phyloP scores from a whole-genome alignment of 2,113 vertebrate species.

The Forbesichthys papilliferus region DNA sequence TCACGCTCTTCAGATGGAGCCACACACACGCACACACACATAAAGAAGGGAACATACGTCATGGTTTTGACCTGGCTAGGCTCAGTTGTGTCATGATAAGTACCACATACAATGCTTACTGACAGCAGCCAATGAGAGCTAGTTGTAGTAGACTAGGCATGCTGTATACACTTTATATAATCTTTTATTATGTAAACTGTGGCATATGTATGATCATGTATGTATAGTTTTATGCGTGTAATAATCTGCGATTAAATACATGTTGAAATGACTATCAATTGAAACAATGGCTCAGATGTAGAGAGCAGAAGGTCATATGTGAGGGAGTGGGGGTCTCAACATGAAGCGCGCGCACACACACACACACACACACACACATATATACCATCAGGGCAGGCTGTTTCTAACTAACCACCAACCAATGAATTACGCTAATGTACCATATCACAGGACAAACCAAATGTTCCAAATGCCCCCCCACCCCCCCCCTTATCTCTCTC shows the following conservation, averaged over 20 bases:
- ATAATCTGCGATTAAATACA: neutral
- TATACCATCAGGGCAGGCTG: conserved; percentile 27
- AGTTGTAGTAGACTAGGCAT: conserved; percentile 57
- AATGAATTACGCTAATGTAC: conserved; percentile 29
- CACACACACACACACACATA: conserved; percentile 28
- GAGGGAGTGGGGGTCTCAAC: conserved; percentile 35
- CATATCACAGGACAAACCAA: conserved; percentile 29
- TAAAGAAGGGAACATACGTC: neutral
- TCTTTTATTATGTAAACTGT: conserved; percentile 26
- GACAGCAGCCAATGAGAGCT: conserved; percentile 55
- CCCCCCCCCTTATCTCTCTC: neutral
- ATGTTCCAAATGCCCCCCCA: conserved; percentile 24
- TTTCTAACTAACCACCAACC: conserved; percentile 9
- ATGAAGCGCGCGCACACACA: conserved; percentile 21
- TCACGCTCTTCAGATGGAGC: conserved; percentile 17
- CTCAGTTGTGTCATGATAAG: neutral
- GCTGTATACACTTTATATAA: conserved; percentile 58
- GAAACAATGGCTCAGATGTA: conserved; percentile 16
- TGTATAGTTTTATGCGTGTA: neutral
- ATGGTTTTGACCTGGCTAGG: neutral
- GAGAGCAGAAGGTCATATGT: conserved; percentile 61
- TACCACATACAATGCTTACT: conserved; percentile 5
- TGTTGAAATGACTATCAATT: conserved; percentile 2
- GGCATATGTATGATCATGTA: neutral
- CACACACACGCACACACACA: conserved; percentile 8